phyloP scores from a whole-genome alignment of 1,140 invertebrate species.

The Berghia stephanieae region DNA sequence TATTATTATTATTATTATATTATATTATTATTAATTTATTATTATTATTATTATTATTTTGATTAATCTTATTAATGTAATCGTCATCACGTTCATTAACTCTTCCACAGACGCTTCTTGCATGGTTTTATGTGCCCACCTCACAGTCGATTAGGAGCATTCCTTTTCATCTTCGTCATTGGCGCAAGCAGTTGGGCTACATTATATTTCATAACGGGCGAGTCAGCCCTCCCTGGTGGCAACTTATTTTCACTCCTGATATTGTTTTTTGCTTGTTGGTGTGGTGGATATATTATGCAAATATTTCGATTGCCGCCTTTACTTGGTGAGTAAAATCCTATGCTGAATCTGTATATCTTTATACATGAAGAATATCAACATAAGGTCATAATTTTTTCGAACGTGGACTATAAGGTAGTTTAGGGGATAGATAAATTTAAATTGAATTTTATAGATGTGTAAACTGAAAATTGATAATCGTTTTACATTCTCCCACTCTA shows the following conservation, averaged over 20 bases:
- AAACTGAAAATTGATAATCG: no score
- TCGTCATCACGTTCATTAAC: no score
- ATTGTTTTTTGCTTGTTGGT: conserved; percentile 76
- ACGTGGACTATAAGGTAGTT: background rate
- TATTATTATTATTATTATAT: no score
- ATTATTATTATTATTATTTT: no score
- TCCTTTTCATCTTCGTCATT: conserved; percentile 60
- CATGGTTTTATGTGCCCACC: conserved; percentile 62
- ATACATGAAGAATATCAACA: background rate
- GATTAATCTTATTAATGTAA: no score
- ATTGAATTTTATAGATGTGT: no score
- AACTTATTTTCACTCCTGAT: conserved; percentile 78
- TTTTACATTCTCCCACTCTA: no score
- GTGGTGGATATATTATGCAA: conserved; percentile 81
- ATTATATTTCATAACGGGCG: conserved; percentile 79
- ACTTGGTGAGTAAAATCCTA: conserved; percentile 49
- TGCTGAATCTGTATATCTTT: background rate
- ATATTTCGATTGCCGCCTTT: conserved; percentile 84
- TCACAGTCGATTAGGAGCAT: conserved; percentile 56
- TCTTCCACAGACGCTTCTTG: conserved; percentile 49
- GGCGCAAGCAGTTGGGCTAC: conserved; percentile 82
- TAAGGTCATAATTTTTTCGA: background rate
- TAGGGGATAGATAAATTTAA: background rate
- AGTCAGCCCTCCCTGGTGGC: conserved; percentile 79
- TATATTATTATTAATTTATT: no score